Evolutionary conservation across 2,797 vertebrate genomes (phyloP).

Genomic region (Pipistrellus nathusii): DNA sequence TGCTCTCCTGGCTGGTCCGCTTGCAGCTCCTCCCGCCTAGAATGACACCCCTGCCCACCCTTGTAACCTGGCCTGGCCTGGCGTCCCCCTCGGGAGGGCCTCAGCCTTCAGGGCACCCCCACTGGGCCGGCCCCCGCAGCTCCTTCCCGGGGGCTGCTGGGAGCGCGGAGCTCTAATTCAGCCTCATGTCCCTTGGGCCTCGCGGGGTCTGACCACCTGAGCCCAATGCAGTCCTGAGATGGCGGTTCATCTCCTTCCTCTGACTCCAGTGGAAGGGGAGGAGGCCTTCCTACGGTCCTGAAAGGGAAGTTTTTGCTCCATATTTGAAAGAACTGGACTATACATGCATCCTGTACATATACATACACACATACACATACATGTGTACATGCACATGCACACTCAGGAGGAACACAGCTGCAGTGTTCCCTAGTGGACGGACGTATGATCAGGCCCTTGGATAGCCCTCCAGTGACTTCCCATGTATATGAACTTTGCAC

Average conservation of each 20-base stretch:
- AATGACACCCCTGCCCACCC: too few relatives aligned
- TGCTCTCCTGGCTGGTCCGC: too few relatives aligned
- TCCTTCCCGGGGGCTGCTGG: too few relatives aligned
- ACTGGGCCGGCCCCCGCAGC: not conserved
- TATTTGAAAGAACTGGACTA: not conserved
- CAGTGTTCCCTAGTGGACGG: accelerated
- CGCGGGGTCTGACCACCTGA: not conserved
- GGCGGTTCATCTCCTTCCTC: not conserved
- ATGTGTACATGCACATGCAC: not conserved
- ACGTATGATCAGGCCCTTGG: not conserved
- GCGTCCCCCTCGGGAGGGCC: not conserved
- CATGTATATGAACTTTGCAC: not conserved
- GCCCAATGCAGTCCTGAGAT: not conserved
- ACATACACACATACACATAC: not conserved
- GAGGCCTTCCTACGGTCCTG: not conserved
- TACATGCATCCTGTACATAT: not conserved
- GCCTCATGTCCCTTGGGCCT: not conserved
- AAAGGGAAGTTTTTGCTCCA: not conserved
- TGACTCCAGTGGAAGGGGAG: not conserved
- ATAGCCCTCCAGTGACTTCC: not conserved
- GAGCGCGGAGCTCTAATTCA: not conserved
- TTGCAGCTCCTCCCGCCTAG: not conserved
- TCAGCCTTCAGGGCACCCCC: not conserved
- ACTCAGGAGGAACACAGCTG: not conserved
- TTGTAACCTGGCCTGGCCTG: not conserved